Percentiles rank a stretch among this genome's conserved stretches.
Conservation (phyloP, 2,113 vertebrate species). For the Hippocampus guttulatus region DNA sequence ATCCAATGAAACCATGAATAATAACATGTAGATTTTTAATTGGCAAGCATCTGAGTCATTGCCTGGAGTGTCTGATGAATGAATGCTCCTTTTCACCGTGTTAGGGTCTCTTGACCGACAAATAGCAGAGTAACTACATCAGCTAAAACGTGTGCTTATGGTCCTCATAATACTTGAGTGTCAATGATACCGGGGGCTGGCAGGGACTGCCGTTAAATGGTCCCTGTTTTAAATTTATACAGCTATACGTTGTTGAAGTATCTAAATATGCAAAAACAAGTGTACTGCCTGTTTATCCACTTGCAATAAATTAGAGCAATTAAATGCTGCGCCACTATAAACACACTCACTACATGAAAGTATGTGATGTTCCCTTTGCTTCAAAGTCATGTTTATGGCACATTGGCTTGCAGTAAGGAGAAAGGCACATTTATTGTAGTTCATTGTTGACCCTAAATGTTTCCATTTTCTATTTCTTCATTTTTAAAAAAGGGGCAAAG, state of each 20-base stretch:
- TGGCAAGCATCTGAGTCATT: constrained; percentile 41
- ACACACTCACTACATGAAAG: background rate
- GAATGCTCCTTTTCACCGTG: constrained; percentile 46
- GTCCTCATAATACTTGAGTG: constrained; percentile 45
- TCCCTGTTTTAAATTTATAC: background rate
- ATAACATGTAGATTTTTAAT: constrained; percentile 51
- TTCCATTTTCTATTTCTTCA: too few relatives aligned
- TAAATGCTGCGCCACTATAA: too few relatives aligned
- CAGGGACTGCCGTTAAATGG: constrained; percentile 2
- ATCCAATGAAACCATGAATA: constrained; percentile 49
- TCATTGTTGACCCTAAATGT: background rate
- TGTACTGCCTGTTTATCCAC: background rate
- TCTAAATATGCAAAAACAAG: too few relatives aligned
- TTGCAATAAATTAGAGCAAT: background rate
- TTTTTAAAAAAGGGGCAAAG: too few relatives aligned
- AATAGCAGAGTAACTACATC: constrained; percentile 68
- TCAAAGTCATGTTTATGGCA: background rate
- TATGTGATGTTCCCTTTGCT: background rate
- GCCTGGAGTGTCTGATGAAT: constrained; percentile 65
- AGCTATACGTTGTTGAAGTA: background rate
- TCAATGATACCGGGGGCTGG: constrained; percentile 53
- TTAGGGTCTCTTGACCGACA: constrained; percentile 67
- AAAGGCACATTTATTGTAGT: background rate
- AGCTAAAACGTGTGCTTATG: constrained; percentile 66
- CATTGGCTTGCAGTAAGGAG: background rate